Evolutionary conservation across 2,888 invertebrate genomes (phyloP).

Genomic region (Gari tellinella): DNA sequence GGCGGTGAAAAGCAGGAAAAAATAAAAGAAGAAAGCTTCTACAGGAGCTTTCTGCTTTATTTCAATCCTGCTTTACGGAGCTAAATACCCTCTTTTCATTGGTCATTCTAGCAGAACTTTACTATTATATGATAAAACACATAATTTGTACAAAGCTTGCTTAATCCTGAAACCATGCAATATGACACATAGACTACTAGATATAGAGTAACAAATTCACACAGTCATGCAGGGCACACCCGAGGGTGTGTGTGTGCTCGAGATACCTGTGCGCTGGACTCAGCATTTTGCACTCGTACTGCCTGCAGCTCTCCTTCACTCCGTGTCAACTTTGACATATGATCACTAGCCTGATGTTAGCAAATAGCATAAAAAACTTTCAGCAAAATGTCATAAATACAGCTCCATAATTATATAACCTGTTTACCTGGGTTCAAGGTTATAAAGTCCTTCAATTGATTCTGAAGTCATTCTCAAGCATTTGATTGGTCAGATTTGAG

Average conservation of each 20-base stretch:
- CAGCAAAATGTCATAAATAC: no score
- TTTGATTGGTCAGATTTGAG: no score
- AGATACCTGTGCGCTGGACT: slow-evolving; percentile 75
- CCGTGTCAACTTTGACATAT: slow-evolving; percentile 67
- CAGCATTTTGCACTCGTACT: slow-evolving; percentile 74
- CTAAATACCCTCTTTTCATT: no score
- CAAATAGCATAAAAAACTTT: slow-evolving; percentile 12
- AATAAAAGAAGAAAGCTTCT: no score
- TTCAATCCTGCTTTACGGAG: no score
- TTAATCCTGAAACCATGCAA: not conserved
- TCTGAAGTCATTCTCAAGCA: no score
- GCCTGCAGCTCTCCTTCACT: slow-evolving; percentile 75
- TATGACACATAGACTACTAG: not conserved
- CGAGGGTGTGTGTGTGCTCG: slow-evolving; percentile 8
- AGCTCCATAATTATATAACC: no score
- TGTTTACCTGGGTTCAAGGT: no score
- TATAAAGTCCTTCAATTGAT: no score
- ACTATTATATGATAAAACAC: slow-evolving; percentile 2
- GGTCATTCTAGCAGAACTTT: no score
- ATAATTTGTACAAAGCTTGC: not conserved
- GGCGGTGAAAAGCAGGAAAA: no score
- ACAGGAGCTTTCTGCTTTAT: no score
- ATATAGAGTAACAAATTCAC: slow-evolving; percentile 14
- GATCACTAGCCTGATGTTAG: slow-evolving; percentile 61
- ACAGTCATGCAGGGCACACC: slow-evolving; percentile 30